Percentiles rank a stretch among this genome's conserved stretches.
These are phyloP conservation scores for Ammodytes marinus DNA, from an alignment of 2,113 vertebrate species.

Conservation along the genomic window DNA sequence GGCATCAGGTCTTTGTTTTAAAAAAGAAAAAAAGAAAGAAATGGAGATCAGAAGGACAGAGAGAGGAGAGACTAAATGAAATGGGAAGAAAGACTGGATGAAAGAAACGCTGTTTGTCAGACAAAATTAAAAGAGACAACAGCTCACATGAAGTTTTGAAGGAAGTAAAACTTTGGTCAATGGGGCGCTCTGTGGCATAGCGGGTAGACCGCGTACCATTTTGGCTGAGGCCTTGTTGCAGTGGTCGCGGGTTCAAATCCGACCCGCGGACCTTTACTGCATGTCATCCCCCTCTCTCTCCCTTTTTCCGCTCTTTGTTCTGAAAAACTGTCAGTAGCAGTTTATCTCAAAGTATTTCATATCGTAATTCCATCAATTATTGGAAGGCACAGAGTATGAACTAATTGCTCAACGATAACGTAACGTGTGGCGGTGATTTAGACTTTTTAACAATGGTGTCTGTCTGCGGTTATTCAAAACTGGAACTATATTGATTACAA, in stretches of 20 bases:
- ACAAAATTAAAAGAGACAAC: conserved; percentile 39
- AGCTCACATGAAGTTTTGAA: conserved; percentile 48
- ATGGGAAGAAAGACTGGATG: conserved; percentile 41
- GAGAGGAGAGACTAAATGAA: conserved; percentile 23
- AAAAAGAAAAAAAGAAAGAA: conserved; percentile 2
- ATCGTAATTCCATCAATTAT: conserved; percentile 1
- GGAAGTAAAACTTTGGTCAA: conserved; percentile 20
- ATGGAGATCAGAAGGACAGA: conserved; percentile 42
- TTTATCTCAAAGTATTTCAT: conserved; percentile 32
- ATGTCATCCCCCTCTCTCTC: no score
- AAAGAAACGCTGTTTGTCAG: conserved; percentile 53
- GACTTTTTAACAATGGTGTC: conserved; percentile 7
- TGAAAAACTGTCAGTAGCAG: conserved; percentile 29
- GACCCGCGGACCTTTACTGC: no score
- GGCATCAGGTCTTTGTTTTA: conserved; percentile 25
- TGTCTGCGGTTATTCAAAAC: conserved; percentile 14
- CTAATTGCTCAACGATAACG: conserved; percentile 26
- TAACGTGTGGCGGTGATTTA: conserved; percentile 24
- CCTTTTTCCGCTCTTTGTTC: background rate
- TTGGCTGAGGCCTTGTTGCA: no score
- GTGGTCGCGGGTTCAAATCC: no score
- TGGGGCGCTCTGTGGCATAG: background rate
- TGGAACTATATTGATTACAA: conserved; percentile 24
- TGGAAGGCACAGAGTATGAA: conserved; percentile 12
- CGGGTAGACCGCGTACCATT: no score